Evolutionary conservation across 2,888 invertebrate genomes (phyloP).

Genomic region (Phania funesta): DNA sequence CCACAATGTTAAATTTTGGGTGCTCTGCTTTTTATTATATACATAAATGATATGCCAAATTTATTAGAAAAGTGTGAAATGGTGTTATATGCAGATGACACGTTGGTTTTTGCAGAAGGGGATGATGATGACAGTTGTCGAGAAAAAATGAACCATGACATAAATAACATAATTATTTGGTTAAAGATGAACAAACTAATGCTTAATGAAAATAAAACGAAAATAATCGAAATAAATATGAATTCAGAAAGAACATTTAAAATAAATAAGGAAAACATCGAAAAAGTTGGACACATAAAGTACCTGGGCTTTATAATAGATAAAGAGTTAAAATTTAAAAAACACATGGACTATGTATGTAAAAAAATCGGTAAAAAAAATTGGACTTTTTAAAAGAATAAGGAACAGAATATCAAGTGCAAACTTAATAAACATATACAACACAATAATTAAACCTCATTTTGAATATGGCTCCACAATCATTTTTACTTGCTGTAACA

Average conservation of each 20-base stretch:
- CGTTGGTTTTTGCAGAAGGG: too few species aligned
- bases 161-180: slow-evolving; percentile 1
- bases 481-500: too few species aligned
- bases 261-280: not conserved
- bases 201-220: slow-evolving; percentile 17
- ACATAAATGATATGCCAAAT: not conserved
- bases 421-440: too few species aligned
- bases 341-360: too few species aligned
- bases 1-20: slow-evolving; percentile 12
- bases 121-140: not conserved
- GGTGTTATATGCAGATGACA: slow-evolving; percentile 13
- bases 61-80: not conserved
- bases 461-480: too few species aligned
- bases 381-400: too few species aligned
- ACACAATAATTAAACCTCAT: too few species aligned
- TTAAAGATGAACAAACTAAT: not conserved
- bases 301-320: not conserved
- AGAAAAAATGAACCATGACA: not conserved
- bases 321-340: too few species aligned
- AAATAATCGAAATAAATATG: slow-evolving; percentile 20
- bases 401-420: too few species aligned
- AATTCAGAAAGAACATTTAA: not conserved
- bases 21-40: not conserved
- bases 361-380: not conserved
- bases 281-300: not conserved